phyloP scores from a whole-genome alignment of 2,797 vertebrate genomes.

The Arnoldichthys spilopterus region DNA sequence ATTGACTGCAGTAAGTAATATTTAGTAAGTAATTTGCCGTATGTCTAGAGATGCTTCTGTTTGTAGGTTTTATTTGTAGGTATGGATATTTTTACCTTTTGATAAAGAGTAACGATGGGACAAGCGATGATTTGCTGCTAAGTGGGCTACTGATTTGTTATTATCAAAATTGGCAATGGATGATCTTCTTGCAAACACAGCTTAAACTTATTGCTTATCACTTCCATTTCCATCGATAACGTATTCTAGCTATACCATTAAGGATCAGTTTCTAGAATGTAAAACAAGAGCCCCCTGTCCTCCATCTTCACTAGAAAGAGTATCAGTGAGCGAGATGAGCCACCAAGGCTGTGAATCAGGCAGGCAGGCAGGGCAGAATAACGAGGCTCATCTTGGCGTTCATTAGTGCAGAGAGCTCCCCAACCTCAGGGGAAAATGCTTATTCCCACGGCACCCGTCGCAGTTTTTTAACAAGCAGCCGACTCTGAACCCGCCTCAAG shows the following conservation, averaged over 20 bases:
- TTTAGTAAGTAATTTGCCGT: too few relatives aligned
- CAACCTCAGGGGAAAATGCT: slow-evolving; percentile 66
- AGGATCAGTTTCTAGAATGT: slow-evolving; percentile 28
- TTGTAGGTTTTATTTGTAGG: too few relatives aligned
- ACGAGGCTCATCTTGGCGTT: slow-evolving; percentile 76
- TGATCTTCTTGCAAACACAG: background rate
- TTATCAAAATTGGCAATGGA: background rate
- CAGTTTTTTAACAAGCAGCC: slow-evolving; percentile 79
- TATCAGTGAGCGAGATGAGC: slow-evolving; percentile 50
- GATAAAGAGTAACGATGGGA: background rate
- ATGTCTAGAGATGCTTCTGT: too few relatives aligned
- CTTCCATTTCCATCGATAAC: too few relatives aligned
- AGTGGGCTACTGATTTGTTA: background rate
- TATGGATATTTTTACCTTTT: background rate
- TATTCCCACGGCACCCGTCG: slow-evolving; percentile 74
- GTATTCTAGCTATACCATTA: background rate
- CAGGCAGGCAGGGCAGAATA: slow-evolving; percentile 67
- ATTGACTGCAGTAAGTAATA: too few relatives aligned
- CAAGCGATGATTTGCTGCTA: slow-evolving; percentile 16
- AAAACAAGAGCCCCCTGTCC: slow-evolving; percentile 24
- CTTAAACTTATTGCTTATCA: background rate
- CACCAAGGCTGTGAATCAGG: slow-evolving; percentile 65
- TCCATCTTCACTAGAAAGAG: slow-evolving; percentile 52
- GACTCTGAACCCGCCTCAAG: slow-evolving; percentile 68
- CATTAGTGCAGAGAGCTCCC: slow-evolving; percentile 76